Evolutionary conservation across 53 echinoderm and acorn worm species (phyloP).

Genomic region (Crossaster papposus): DNA sequence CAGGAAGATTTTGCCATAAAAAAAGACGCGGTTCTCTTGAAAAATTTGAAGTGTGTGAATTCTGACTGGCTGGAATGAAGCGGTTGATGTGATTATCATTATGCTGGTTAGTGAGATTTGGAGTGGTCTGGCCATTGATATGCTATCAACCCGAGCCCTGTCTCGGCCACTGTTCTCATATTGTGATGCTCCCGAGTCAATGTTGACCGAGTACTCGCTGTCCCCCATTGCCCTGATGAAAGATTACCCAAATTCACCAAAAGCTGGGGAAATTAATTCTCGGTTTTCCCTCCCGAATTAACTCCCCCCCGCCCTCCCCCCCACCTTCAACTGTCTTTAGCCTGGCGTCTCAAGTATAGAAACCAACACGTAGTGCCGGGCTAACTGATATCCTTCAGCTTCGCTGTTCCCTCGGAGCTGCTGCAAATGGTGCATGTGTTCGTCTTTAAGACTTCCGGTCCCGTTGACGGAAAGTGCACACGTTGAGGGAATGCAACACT

Average conservation of each 20-base stretch:
- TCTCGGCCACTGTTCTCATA: constrained; percentile 32
- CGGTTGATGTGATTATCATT: background rate
- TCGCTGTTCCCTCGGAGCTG: constrained; percentile 18
- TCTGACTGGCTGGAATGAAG: background rate
- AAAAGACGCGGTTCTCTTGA: background rate
- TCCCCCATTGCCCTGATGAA: constrained; percentile 35
- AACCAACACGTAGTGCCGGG: constrained; percentile 52
- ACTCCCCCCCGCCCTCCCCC: constrained; percentile 11
- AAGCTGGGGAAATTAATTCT: constrained; percentile 61
- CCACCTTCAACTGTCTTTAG: constrained; percentile 1
- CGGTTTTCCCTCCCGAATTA: background rate
- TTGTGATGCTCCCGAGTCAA: constrained; percentile 55
- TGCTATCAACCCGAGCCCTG: constrained; percentile 28
- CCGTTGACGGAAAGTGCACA: constrained; percentile 55
- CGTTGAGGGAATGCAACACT: constrained; percentile 52
- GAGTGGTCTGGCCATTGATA: constrained; percentile 1
- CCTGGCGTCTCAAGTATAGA: constrained; percentile 32
- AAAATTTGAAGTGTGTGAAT: background rate
- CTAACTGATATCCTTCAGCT: constrained; percentile 51
- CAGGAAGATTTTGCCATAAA: no score
- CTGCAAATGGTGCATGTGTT: constrained; percentile 60
- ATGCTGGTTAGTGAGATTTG: background rate
- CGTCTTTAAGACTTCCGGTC: constrained; percentile 54
- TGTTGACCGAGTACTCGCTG: constrained; percentile 62
- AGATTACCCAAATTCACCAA: constrained; percentile 57